Evolutionary conservation across 1,140 invertebrate genomes (phyloP).

Genomic region (Euura lappo): DNA sequence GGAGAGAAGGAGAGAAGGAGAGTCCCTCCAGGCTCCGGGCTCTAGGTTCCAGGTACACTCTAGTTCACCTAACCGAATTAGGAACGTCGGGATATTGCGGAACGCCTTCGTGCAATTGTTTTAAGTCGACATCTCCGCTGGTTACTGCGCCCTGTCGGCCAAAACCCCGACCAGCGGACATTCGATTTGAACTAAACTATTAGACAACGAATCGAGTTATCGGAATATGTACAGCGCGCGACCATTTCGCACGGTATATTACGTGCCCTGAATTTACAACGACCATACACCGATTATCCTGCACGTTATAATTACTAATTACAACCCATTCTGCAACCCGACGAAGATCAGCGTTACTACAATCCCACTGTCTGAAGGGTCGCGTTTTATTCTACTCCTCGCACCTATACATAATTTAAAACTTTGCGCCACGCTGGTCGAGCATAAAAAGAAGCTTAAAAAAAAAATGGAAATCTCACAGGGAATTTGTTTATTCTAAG

Average conservation of each 20-base stretch:
- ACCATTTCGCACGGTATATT: conserved; percentile 32
- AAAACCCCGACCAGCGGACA: conserved; percentile 46
- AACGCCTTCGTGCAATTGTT: conserved; percentile 56
- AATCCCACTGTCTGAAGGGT: no score
- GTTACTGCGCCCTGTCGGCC: conserved; percentile 29
- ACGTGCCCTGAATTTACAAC: background rate
- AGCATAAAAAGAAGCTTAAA: no score
- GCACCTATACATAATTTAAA: no score
- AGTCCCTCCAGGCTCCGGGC: no score
- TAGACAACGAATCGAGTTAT: conserved; percentile 52
- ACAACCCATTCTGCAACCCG: background rate
- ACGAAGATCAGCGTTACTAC: no score
- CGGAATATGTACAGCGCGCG: conserved; percentile 32
- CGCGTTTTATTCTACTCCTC: no score
- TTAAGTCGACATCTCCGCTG: conserved; percentile 59
- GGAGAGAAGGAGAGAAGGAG: no score
- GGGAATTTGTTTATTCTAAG: no score
- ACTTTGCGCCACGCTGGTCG: no score
- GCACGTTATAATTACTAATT: background rate
- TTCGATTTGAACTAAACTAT: conserved; percentile 61
- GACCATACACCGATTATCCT: background rate
- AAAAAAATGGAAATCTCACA: no score
- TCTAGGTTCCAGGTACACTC: background rate
- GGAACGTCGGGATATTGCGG: conserved; percentile 61
- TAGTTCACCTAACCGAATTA: conserved; percentile 58